Evolutionary conservation across 2,888 invertebrate species (phyloP).

Genomic region (Apoda limacodes): DNA sequence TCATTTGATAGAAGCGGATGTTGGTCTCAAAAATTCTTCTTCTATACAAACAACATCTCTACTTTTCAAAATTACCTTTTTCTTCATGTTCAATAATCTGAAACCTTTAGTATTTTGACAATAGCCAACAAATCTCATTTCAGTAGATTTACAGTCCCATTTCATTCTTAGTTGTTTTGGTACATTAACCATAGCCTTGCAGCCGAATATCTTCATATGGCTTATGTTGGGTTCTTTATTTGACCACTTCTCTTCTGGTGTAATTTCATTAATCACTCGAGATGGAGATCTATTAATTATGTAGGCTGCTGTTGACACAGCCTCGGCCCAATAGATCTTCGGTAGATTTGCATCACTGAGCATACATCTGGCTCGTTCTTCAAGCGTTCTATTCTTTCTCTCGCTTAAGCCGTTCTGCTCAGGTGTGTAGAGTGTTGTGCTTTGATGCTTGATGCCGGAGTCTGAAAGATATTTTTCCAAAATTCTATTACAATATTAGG

Average conservation of each 20-base stretch:
- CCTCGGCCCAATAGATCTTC: constrained; percentile 21
- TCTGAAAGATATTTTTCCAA: constrained; percentile 12
- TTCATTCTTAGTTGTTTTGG: constrained; percentile 15
- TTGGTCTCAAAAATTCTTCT: background rate
- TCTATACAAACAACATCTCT: constrained; percentile 13
- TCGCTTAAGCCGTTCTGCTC: constrained; percentile 32
- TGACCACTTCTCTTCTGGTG: constrained; percentile 27
- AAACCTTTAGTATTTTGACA: constrained; percentile 11
- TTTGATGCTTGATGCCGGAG: constrained; percentile 25
- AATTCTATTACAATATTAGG: constrained; percentile 16
- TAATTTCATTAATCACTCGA: constrained; percentile 4
- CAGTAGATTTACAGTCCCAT: constrained; percentile 9
- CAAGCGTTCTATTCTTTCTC: constrained; percentile 21
- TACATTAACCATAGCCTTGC: constrained; percentile 18
- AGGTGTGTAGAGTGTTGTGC: constrained; percentile 24
- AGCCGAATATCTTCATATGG: constrained; percentile 31
- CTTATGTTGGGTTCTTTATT: constrained; percentile 25
- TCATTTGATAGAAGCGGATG: too few relatives aligned
- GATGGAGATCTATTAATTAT: constrained; percentile 14
- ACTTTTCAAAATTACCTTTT: constrained; percentile 6
- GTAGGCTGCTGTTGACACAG: constrained; percentile 17
- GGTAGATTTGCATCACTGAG: constrained; percentile 14
- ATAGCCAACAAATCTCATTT: constrained; percentile 12
- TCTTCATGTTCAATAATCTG: constrained; percentile 4
- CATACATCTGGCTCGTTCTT: constrained; percentile 19